These are phyloP conservation scores for Pinna nobilis DNA, from an alignment of 1,140 invertebrate species.

Conservation along the genomic window DNA sequence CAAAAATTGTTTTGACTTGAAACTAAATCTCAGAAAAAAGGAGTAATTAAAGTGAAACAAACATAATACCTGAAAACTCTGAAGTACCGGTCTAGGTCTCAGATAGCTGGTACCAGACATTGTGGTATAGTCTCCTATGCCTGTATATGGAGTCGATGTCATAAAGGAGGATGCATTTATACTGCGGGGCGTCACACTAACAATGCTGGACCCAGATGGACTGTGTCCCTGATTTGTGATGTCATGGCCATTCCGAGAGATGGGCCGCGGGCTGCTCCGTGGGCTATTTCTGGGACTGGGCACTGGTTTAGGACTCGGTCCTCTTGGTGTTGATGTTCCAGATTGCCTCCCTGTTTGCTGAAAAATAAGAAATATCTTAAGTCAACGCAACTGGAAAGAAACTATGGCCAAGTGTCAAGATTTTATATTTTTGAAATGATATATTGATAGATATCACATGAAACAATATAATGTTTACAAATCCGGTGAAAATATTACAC, in stretches of 20 bases:
- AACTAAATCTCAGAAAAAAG: no score
- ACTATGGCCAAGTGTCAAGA: no score
- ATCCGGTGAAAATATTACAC: no score
- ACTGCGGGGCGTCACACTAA: slow-evolving; percentile 54
- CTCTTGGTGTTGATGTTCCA: no score
- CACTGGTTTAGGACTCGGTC: slow-evolving; percentile 33
- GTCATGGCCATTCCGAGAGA: neutral
- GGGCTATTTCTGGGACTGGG: slow-evolving; percentile 37
- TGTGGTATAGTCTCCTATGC: slow-evolving; percentile 38
- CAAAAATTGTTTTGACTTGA: no score
- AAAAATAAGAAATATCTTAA: no score
- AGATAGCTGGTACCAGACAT: slow-evolving; percentile 45
- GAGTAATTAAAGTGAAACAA: no score
- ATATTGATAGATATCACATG: no score
- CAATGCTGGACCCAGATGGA: slow-evolving; percentile 54
- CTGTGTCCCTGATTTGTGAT: slow-evolving; percentile 21
- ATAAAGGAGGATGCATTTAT: slow-evolving; percentile 57
- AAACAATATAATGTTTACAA: no score
- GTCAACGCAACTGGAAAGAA: no score
- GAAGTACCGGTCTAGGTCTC: slow-evolving; percentile 50
- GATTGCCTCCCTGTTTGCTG: no score
- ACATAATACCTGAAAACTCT: slow-evolving; percentile 59
- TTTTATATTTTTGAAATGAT: no score
- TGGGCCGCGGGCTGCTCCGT: slow-evolving; percentile 20
- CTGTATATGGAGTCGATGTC: slow-evolving; percentile 23